Evolutionary conservation across 2,797 vertebrate species (phyloP).

Genomic region (Agapornis canus): DNA sequence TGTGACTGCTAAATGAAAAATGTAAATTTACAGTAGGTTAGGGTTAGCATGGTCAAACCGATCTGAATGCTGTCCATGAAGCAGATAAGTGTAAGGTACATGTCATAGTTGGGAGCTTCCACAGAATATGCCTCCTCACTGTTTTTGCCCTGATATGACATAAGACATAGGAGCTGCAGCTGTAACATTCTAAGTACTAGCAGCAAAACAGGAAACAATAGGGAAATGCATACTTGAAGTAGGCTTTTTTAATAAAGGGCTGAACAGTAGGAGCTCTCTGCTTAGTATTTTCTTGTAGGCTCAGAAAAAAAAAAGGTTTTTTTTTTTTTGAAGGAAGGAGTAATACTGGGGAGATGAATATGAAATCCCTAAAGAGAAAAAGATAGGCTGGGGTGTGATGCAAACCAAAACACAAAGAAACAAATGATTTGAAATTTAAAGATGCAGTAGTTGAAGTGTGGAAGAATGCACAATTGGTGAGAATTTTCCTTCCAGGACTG

Average conservation of each 20-base stretch:
- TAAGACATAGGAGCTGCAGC: neutral
- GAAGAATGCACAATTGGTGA: neutral
- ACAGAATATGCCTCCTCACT: neutral
- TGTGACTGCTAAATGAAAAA: conserved; percentile 16
- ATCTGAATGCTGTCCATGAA: neutral
- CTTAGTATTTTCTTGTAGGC: neutral
- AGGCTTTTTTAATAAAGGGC: neutral
- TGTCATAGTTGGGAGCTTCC: neutral
- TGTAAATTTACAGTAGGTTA: neutral
- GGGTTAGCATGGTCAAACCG: neutral
- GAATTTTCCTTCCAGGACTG: neutral
- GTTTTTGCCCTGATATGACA: neutral
- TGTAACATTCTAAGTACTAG: neutral
- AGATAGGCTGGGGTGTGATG: neutral
- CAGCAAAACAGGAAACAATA: neutral
- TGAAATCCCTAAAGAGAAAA: neutral
- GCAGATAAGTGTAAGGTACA: neutral
- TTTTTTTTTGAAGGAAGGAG: neutral
- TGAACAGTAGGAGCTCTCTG: neutral
- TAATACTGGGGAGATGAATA: neutral
- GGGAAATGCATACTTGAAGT: neutral
- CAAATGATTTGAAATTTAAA: neutral
- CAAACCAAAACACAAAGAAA: neutral
- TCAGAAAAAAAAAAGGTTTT: neutral
- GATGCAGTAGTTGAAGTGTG: neutral